Conservation (phyloP, 1,140 invertebrate species). For the Uloborus diversus region DNA sequence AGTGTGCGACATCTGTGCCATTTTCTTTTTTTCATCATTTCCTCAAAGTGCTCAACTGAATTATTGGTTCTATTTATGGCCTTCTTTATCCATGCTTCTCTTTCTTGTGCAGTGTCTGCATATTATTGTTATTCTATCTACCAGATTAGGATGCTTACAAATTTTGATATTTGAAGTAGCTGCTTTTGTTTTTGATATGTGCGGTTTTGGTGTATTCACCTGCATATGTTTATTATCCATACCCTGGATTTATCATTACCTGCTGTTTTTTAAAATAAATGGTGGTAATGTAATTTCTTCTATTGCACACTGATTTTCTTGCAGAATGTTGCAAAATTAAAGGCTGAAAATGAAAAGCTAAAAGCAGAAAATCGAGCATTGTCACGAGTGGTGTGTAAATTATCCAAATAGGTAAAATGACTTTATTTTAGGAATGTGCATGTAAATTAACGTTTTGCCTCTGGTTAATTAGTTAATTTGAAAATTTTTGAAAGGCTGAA, state of each 20-base stretch:
- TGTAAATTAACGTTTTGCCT: too few relatives aligned
- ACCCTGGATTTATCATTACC: not conserved
- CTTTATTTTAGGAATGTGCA: conserved; percentile 51
- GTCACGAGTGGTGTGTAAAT: conserved; percentile 93
- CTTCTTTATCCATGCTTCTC: too few relatives aligned
- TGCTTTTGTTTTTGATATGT: too few relatives aligned
- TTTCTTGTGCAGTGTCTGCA: too few relatives aligned
- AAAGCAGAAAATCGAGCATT: conserved; percentile 94
- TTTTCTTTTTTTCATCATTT: too few relatives aligned
- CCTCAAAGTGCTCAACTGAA: too few relatives aligned
- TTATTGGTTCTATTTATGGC: too few relatives aligned
- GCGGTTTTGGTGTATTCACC: not conserved
- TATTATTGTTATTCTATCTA: too few relatives aligned
- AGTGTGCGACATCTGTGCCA: too few relatives aligned
- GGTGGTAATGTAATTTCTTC: conserved; percentile 17
- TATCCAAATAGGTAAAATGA: conserved; percentile 76
- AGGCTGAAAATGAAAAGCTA: conserved; percentile 95
- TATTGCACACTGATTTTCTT: conserved; percentile 68
- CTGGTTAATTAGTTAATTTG: too few relatives aligned
- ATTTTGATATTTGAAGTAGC: too few relatives aligned
- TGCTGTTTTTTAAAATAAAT: conserved; percentile 20
- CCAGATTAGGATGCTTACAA: too few relatives aligned
- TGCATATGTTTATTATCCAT: not conserved
- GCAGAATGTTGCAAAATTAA: conserved; percentile 97
- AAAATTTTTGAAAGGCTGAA: conserved; percentile 18